Percentiles rank a stretch among this genome's conserved stretches.
phyloP scores from a whole-genome alignment of 2,888 invertebrate species.

The Arctia plantaginis region DNA sequence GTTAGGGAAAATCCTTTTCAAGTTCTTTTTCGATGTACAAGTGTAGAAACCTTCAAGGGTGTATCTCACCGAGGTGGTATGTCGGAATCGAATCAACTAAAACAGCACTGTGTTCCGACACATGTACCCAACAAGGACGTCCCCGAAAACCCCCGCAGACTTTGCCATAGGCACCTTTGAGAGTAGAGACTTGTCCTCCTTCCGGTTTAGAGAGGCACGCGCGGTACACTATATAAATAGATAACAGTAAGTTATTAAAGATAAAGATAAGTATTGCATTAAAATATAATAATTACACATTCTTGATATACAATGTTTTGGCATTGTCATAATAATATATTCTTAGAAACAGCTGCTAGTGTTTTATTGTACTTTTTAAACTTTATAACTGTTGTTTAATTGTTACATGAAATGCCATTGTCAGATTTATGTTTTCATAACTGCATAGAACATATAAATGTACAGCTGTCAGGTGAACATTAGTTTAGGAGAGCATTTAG shows the following conservation, averaged over 20 bases:
- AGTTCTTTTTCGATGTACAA: too few relatives aligned
- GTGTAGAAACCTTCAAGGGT: too few relatives aligned
- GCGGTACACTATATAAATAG: background rate
- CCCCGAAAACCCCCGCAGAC: too few relatives aligned
- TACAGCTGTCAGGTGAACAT: too few relatives aligned
- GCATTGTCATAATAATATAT: background rate
- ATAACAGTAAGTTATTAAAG: background rate
- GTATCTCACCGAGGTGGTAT: too few relatives aligned
- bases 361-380: background rate
- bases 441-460: background rate
- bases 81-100: too few relatives aligned
- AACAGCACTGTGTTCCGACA: too few relatives aligned
- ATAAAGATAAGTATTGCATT: background rate
- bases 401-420: background rate
- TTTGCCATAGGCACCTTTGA: too few relatives aligned
- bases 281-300: background rate
- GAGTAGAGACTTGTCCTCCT: too few relatives aligned
- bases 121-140: too few relatives aligned
- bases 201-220: background rate
- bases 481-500: too few relatives aligned
- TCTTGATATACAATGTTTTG: background rate
- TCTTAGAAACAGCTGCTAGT: background rate
- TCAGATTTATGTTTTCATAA: background rate
- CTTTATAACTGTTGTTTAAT: slow-evolving; percentile 7
- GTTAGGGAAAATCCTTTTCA: too few relatives aligned